A percentile compares a stretch with the other conserved stretches of the same genome.
These are phyloP conservation scores for Cydia pomonella DNA, from an alignment of 1,140 invertebrate genomes.

Conservation along the genomic window DNA sequence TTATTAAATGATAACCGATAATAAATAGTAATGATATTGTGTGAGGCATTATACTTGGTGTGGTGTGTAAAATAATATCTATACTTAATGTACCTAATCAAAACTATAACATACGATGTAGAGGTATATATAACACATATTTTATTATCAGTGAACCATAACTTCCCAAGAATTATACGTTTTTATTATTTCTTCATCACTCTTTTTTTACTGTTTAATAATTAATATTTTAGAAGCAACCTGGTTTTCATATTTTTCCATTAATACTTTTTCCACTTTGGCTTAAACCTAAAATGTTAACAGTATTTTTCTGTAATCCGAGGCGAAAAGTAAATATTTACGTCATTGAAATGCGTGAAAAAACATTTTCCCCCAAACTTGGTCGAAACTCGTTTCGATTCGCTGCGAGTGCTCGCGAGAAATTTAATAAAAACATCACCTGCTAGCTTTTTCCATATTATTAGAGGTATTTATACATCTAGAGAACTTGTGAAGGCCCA, in stretches of 20 bases:
- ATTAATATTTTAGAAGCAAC: too few relatives aligned
- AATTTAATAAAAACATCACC: slow-evolving; percentile 75
- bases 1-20: too few relatives aligned
- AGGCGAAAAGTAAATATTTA: slow-evolving; percentile 10
- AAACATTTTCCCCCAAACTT: slow-evolving; percentile 34
- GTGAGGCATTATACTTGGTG: too few relatives aligned
- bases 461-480: slow-evolving; percentile 41
- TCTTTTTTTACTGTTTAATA: too few relatives aligned
- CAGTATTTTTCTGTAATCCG: slow-evolving; percentile 14
- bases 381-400: slow-evolving; percentile 56
- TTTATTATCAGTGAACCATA: too few relatives aligned
- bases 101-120: too few relatives aligned
- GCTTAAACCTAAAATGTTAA: slow-evolving; percentile 3
- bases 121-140: too few relatives aligned
- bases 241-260: not conserved
- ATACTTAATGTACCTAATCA: too few relatives aligned
- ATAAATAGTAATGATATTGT: too few relatives aligned
- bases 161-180: too few relatives aligned
- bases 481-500: not conserved
- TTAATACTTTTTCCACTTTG: not conserved
- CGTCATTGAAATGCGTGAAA: slow-evolving; percentile 23
- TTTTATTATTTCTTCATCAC: too few relatives aligned
- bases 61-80: too few relatives aligned
- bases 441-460: slow-evolving; percentile 53
- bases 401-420: slow-evolving; percentile 43